Evolutionary conservation across 2,113 vertebrate species (phyloP).

Genomic region (Mormyrus lacerda): DNA sequence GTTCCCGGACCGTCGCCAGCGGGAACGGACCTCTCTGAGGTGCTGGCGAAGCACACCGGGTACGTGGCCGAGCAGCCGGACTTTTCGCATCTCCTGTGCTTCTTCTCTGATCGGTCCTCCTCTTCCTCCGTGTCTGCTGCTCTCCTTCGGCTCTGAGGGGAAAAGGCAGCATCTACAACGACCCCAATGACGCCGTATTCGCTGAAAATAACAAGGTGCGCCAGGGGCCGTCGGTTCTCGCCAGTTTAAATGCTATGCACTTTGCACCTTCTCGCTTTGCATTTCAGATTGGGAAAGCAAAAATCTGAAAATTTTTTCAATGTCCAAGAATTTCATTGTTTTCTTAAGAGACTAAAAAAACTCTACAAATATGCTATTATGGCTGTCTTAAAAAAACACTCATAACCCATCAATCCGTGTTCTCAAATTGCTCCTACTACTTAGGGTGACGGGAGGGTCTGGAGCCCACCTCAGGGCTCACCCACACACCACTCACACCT

Average conservation of each 20-base stretch:
- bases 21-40: slow-evolving; percentile 79
- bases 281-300: neutral
- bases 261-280: neutral
- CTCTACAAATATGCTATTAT: neutral
- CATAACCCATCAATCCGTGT: neutral
- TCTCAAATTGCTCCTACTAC: neutral
- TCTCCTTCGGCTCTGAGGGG: slow-evolving; percentile 79
- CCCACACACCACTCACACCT: neutral
- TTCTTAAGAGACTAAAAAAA: neutral
- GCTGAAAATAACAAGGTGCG: neutral
- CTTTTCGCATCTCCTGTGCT: slow-evolving; percentile 96
- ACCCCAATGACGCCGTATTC: neutral
- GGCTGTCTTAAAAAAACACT: neutral
- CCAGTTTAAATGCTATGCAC: neutral
- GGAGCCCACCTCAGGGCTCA: neutral
- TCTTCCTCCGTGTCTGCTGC: slow-evolving; percentile 78
- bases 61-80: slow-evolving; percentile 85
- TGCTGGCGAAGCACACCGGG: slow-evolving; percentile 94
- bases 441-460: neutral
- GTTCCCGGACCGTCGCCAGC: no score
- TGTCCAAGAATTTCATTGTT: neutral
- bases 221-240: neutral
- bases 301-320: neutral
- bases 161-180: neutral
- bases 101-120: slow-evolving; percentile 85